These are phyloP conservation scores for Cydia pomonella DNA, from an alignment of 1,140 invertebrate species.

Conservation along the genomic window DNA sequence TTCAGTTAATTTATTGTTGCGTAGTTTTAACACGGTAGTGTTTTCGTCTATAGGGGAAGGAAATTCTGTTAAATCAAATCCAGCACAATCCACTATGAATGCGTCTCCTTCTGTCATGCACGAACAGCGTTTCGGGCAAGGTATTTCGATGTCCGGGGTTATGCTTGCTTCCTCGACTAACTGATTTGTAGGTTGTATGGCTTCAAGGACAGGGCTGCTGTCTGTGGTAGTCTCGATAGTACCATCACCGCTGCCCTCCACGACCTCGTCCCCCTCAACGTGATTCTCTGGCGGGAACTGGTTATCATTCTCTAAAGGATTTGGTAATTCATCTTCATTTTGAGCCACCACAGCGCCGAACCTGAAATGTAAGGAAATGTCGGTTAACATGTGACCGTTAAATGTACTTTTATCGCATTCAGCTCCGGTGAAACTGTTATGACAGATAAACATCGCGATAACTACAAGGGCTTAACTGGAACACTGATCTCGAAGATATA, in stretches of 20 bases:
- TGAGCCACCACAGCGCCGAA: slow-evolving; percentile 46
- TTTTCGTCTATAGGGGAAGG: slow-evolving; percentile 59
- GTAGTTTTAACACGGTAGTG: slow-evolving; percentile 71
- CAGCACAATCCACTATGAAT: slow-evolving; percentile 66
- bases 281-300: slow-evolving; percentile 64
- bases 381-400: slow-evolving; percentile 61
- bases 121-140: slow-evolving; percentile 63
- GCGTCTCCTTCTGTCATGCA: slow-evolving; percentile 63
- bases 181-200: slow-evolving; percentile 43
- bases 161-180: slow-evolving; percentile 40
- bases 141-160: slow-evolving; percentile 36
- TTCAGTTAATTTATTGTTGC: slow-evolving; percentile 78
- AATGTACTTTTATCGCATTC: slow-evolving; percentile 65
- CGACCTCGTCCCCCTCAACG: slow-evolving; percentile 47
- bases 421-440: slow-evolving; percentile 70
- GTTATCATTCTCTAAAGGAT: slow-evolving; percentile 65
- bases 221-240: slow-evolving; percentile 49
- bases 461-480: slow-evolving; percentile 62
- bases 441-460: slow-evolving; percentile 72
- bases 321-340: slow-evolving; percentile 60
- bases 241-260: slow-evolving; percentile 62
- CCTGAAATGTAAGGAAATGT: slow-evolving; percentile 59
- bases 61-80: slow-evolving; percentile 63
- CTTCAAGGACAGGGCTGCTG: slow-evolving; percentile 47
- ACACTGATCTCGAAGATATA: slow-evolving; percentile 8